A percentile compares a stretch with the other conserved stretches of the same genome.
Evolutionary conservation across 2,113 vertebrate species (phyloP).

Genomic region (Cyprinodon variegatus): DNA sequence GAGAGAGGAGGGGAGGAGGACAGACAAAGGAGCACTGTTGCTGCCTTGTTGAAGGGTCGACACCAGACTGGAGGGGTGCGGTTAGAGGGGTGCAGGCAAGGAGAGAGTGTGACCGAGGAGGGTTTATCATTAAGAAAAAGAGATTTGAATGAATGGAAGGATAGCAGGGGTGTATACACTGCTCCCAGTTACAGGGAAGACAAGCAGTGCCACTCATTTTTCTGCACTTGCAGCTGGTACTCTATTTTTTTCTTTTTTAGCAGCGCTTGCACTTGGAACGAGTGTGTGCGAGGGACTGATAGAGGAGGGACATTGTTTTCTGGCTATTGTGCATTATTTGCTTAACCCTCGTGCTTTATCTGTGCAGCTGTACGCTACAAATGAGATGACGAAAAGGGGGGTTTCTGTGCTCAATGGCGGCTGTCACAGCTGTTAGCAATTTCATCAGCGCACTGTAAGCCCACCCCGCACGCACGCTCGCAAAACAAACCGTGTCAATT

Average conservation of each 20-base stretch:
- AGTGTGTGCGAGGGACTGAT: conserved; percentile 38
- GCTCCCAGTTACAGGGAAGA: conserved; percentile 67
- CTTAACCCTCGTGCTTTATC: conserved; percentile 77
- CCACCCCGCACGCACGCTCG: conserved; percentile 11
- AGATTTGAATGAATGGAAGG: conserved; percentile 76
- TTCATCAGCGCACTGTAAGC: conserved; percentile 57
- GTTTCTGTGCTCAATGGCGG: conserved; percentile 21
- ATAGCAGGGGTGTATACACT: conserved; percentile 57
- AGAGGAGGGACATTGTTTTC: conserved; percentile 67
- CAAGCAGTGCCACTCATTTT: conserved; percentile 68
- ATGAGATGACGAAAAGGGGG: conserved; percentile 50
- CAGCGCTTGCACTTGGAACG: conserved; percentile 29
- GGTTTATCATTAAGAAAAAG: conserved; percentile 72
- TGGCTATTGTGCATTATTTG: conserved; percentile 78
- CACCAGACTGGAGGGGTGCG: conserved; percentile 57
- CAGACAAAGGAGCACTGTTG: conserved; percentile 93
- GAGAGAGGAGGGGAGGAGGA: conserved; percentile 45
- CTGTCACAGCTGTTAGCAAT: conserved; percentile 71
- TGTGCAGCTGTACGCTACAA: conserved; percentile 78
- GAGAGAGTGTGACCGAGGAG: conserved; percentile 52
- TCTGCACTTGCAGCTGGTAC: conserved; percentile 37
- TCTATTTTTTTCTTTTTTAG: not conserved
- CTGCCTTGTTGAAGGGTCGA: conserved; percentile 65
- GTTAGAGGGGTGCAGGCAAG: conserved; percentile 35
- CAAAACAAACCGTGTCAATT: conserved; percentile 27